Evolutionary conservation across 2,797 vertebrate species (phyloP), one percentile per base, ranked within the genome.

Genomic region (Chrosomus eos): DNA sequence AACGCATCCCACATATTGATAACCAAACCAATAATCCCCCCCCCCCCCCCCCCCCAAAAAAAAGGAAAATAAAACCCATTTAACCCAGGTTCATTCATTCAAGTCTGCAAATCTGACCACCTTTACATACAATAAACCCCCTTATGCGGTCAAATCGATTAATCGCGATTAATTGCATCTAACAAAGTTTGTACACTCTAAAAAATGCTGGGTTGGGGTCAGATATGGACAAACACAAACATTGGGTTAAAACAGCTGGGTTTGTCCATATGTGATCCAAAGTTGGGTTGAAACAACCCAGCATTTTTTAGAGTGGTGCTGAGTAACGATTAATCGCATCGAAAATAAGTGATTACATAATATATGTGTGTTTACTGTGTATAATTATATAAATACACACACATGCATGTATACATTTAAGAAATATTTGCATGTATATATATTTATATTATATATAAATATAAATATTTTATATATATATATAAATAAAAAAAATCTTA

Each of bases 1-100:
- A 91, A 91, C 91, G 88, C 91, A 90, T 60, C 87, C 88, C 68
- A 85, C 89, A 86, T 84, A 91, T 91, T 90, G 89, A 87, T 84
- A 81, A 87, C 88, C 79, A 87, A 80, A 78, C 85, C 62, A 85
- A 89, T 83, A 73, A 33, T 45, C 79, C 48, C 73, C 62, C 73
- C 62, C 18, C 4, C 48, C 40, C 21, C 9, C 3, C 5, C 82
- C n/a, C 45, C 73, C 23, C 10, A 40, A 16, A 77, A 23, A n/a
- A 4, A 58, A 3, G 11, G 9, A 28, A 64, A 26, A 77, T 16
- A 51, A 72, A 51, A 19, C 48, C 48, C 23, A 19, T 75, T 23
- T 21, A 75, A 66, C 58, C 55, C 58, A 26, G 45, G 71, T 51
- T 33, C 74, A 55, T 58, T 43, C 40, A 76, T 48, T 21, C 21